phyloP scores from a whole-genome alignment of 2,113 vertebrate genomes.

The Ceuthmochares aereus region DNA sequence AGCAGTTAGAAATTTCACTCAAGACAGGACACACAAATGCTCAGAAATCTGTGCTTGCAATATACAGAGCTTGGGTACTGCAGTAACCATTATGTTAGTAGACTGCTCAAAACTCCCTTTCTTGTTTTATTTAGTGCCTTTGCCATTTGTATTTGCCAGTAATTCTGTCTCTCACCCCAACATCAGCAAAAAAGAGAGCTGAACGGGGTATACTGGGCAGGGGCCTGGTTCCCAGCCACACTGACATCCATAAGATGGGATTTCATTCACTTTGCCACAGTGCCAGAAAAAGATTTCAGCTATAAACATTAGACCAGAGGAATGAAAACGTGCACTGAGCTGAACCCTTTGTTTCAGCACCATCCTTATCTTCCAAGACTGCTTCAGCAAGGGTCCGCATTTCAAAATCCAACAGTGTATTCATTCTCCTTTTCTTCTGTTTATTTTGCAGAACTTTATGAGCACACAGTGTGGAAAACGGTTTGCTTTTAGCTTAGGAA shows the following conservation, averaged over 20 bases:
- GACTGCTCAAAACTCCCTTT: background rate
- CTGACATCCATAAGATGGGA: fast-evolving
- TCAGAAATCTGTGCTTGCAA: background rate
- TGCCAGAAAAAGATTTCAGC: background rate
- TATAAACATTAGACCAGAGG: no score
- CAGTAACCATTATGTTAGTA: background rate
- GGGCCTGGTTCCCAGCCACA: background rate
- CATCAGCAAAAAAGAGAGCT: background rate
- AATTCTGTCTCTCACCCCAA: background rate
- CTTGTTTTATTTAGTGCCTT: background rate
- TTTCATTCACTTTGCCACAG: fast-evolving
- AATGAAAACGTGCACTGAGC: background rate
- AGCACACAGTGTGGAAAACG: background rate
- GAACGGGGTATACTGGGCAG: background rate
- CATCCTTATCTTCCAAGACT: background rate
- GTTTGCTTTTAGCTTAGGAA: background rate
- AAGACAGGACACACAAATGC: fast-evolving
- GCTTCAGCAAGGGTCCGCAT: background rate
- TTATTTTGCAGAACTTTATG: background rate
- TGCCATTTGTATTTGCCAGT: background rate
- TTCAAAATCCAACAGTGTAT: background rate
- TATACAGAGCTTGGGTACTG: background rate
- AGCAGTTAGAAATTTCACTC: background rate
- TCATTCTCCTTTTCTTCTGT: background rate
- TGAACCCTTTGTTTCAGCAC: background rate